Base-by-base conservation (phyloP, 2,113 vertebrate genomes). In the Aegithalos caudatus region DNA sequence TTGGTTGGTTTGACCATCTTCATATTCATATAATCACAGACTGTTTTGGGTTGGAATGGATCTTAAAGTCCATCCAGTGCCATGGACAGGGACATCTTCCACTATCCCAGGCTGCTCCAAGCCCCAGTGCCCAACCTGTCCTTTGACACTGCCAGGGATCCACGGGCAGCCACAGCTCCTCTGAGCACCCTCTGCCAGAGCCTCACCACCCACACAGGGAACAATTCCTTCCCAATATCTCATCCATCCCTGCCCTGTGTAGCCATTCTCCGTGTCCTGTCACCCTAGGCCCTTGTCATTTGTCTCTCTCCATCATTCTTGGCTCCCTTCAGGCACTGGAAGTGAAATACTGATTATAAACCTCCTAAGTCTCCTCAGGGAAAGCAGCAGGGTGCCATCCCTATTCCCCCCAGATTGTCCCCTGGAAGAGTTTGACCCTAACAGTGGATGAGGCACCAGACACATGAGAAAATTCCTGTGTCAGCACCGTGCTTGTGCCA, bases 371-470 rank as follows among this genome's bases (percentile, higher is more conserved):
- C 23, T 64, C 27, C 22, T 67, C 45, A 51, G 25, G 50, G n/a
- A 61, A 35, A 73, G 58, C 57, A 80, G 22, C 45, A 53, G 25
- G 18, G 12, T 69, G n/a, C 10, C 8, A 6, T 48, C 18, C 48
- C 12, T 60, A 1, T 54, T 70, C 24, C 51, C 51, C 20, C 17
- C 47, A 22, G 24, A 38, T 47, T 84, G 15, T 24, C 3, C 50
- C 7, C 42, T 83, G 60, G 28, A 77, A 19, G 17, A 40, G 6
- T 51, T 79, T 62, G 53, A 57, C 11, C 33, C 10, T 42, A 31
- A 14, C 14, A 23, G 16, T 70, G 60, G 40, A n/a, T 33, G 27
- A 47, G 9, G 19, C 0, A 0, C 18, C 50, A 13, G 15, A 53
- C 17, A 12, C 3, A 16, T n/a, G 31, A 69, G 50, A 40, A n/a